Percentiles rank a stretch among this genome's conserved stretches.
Evolutionary conservation across 2,797 vertebrate species (phyloP).

Genomic region (Lophura swinhoii): DNA sequence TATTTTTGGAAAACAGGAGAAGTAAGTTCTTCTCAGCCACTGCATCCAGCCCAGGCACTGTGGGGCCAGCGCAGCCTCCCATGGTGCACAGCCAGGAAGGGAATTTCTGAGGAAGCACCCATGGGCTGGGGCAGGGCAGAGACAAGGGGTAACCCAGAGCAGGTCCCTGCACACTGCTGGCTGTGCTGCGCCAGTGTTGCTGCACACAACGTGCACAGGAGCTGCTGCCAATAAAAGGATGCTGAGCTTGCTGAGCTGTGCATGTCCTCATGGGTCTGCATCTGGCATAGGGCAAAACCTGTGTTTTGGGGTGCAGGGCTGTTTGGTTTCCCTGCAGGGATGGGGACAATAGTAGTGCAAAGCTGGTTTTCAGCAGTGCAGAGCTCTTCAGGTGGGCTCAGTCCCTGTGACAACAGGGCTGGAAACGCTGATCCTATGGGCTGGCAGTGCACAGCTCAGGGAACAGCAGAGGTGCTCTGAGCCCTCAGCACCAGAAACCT

Average conservation of each 20-base stretch:
- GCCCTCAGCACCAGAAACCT: rapidly evolving
- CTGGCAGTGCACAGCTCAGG: neutral
- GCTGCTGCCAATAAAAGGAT: neutral
- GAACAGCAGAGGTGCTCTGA: neutral
- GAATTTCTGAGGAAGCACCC: neutral
- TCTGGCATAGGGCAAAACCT: neutral
- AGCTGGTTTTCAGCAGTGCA: neutral
- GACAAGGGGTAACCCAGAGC: neutral
- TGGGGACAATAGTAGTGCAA: neutral
- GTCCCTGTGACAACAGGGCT: too few species aligned
- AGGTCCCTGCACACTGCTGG: neutral
- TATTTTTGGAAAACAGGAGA: neutral
- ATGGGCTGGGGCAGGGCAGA: neutral
- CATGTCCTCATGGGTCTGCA: neutral
- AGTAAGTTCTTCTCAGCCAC: neutral
- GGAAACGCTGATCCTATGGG: neutral
- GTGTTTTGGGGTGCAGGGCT: rapidly evolving
- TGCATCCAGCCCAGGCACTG: neutral
- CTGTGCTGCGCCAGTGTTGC: neutral
- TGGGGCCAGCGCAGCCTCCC: neutral
- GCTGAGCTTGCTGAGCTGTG: neutral
- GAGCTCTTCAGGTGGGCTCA: neutral
- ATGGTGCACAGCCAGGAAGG: neutral
- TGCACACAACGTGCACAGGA: neutral
- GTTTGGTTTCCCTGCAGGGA: neutral